phyloP scores from a whole-genome alignment of 2,797 vertebrate species.

The Coranthus polyacanthus region DNA sequence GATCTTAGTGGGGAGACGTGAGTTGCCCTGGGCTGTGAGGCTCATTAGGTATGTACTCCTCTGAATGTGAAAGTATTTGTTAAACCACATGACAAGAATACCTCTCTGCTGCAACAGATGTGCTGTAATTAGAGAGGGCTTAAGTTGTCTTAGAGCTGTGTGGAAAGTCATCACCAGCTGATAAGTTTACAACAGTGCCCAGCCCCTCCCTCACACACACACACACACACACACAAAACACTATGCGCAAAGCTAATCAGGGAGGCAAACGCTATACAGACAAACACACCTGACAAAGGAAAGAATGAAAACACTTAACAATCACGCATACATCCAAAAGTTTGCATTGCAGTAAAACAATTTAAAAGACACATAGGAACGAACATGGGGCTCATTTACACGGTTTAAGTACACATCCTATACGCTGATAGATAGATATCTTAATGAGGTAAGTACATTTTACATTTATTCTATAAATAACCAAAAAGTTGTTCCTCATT shows the following conservation, averaged over 20 bases:
- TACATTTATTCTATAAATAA: too few species aligned
- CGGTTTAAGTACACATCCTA: too few species aligned
- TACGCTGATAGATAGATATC: too few species aligned
- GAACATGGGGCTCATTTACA: too few species aligned
- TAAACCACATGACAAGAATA: conserved; percentile 88
- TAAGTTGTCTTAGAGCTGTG: conserved; percentile 87
- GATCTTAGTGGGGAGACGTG: conserved; percentile 83
- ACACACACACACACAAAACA: conserved; percentile 29
- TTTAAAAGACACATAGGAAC: background rate
- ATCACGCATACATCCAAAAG: conserved; percentile 23
- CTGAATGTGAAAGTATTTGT: conserved; percentile 88
- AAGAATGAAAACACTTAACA: conserved; percentile 49
- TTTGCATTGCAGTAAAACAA: conserved; percentile 19
- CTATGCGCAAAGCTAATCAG: conserved; percentile 43
- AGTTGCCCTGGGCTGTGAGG: conserved; percentile 84
- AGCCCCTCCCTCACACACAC: conserved; percentile 47
- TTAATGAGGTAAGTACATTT: too few species aligned
- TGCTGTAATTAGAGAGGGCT: conserved; percentile 89
- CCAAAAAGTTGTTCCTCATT: too few species aligned
- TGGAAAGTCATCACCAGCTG: conserved; percentile 84
- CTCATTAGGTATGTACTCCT: conserved; percentile 87
- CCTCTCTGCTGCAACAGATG: conserved; percentile 87
- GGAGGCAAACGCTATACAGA: conserved; percentile 45
- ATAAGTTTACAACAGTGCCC: conserved; percentile 83
- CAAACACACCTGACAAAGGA: conserved; percentile 55